phyloP scores from a whole-genome alignment of 2,888 invertebrate species.

The Frankliniella intonsa region DNA sequence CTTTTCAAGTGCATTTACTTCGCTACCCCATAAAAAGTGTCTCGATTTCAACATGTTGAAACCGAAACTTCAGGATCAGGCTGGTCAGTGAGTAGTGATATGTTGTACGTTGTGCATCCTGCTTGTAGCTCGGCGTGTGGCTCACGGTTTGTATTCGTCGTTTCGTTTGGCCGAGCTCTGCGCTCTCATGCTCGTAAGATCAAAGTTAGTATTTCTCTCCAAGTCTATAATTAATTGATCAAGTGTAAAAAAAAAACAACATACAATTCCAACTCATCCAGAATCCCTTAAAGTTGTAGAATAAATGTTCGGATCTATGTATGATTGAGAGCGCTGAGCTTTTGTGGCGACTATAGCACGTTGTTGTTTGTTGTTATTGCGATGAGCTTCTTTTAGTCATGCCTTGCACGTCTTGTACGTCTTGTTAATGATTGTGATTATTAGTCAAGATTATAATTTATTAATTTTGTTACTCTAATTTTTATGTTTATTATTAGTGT shows the following conservation, averaged over 20 bases:
- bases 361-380: not conserved
- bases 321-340: not conserved
- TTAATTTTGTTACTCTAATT: slow-evolving; percentile 27
- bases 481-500: not conserved
- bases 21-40: too few species aligned
- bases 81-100: not conserved
- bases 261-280: too few species aligned
- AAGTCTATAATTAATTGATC: too few species aligned
- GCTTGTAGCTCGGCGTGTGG: not conserved
- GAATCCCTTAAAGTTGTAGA: too few species aligned
- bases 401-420: slow-evolving; percentile 24
- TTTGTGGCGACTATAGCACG: not conserved
- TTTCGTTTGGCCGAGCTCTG: not conserved
- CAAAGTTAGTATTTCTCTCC: too few species aligned
- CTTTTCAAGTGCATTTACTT: not conserved
- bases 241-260: too few species aligned
- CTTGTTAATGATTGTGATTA: slow-evolving; percentile 27
- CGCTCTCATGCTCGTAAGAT: not conserved
- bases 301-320: too few species aligned
- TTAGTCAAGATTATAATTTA: slow-evolving; percentile 25
- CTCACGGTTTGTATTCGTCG: not conserved
- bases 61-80: not conserved
- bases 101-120: not conserved
- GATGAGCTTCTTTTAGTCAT: slow-evolving; percentile 13
- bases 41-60: too few species aligned